These are phyloP conservation scores for Enteromius anoplus DNA, from an alignment of 2,797 vertebrate genomes.

Conservation along the genomic window DNA sequence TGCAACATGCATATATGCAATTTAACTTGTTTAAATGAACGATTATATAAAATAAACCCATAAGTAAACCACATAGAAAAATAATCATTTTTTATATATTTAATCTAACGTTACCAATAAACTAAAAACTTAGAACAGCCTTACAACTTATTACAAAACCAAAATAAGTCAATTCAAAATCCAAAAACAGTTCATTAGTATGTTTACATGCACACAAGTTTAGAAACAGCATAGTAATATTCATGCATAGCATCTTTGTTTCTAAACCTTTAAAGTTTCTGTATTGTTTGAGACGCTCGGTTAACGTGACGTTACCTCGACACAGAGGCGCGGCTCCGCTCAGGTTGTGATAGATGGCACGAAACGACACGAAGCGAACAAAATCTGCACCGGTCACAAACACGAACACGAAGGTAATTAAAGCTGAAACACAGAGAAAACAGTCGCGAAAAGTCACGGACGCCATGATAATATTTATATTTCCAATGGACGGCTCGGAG, in stretches of 20 bases:
- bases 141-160: neutral
- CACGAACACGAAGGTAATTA: constrained; percentile 82
- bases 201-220: neutral
- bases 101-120: neutral
- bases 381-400: constrained; percentile 86
- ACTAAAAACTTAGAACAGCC: neutral
- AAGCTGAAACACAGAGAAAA: constrained; percentile 70
- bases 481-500: neutral
- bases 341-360: constrained; percentile 83
- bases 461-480: constrained; percentile 70
- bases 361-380: constrained; percentile 86
- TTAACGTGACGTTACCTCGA: constrained; percentile 65
- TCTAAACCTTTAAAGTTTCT: neutral
- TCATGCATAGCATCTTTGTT: too few species aligned
- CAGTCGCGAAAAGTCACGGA: constrained; percentile 66
- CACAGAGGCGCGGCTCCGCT: constrained; percentile 78
- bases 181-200: accelerated
- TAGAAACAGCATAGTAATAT: neutral
- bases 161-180: neutral
- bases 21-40: neutral
- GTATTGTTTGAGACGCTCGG: neutral
- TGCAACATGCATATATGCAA: too few species aligned
- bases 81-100: too few species aligned
- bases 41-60: too few species aligned
- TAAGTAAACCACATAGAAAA: too few species aligned